Evolutionary conservation across 2,888 invertebrate genomes (phyloP), one percentile per base, ranked within the genome.

Genomic region (Spilarctia lutea): DNA sequence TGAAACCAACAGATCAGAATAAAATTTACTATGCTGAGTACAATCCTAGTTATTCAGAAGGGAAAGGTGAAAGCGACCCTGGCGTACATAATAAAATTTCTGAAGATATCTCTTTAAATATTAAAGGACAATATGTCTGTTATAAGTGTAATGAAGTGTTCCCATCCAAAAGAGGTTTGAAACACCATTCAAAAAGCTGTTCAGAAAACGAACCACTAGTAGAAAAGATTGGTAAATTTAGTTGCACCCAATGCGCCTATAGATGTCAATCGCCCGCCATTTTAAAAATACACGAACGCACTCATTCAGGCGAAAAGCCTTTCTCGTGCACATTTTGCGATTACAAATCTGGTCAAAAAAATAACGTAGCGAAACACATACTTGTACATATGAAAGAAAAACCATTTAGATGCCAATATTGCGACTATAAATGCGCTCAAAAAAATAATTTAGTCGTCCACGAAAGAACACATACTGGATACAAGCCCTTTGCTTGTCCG

Each of bases 321-420:
- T 96, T 95, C 52, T 92, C 94, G 0, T 96, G 96, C 72, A 94
- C 92, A 0, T 95, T 94, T 72, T 96, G 96, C 78, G 94, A 94
- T 78, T 96, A 96, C 80, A 96, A 96, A 79, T 96, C 96, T 0
- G 96, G 96, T 0, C 96, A 96, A 73, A 96, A 96, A 74, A 96
- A 96, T 65, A 96, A 96, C 63, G 96, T 96, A 0, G 96, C 95
- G 0, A 96, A 96, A 86, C 96, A 96, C n/a, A 93, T 96, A 8
- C 74, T 96, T 27, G 96, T 96, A 0, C 96, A 96, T 66, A 96
- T 96, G 95, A 96, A 96, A 69, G 94, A 96, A 71, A 96, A 96
- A 79, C 96, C 96, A 0, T 96, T 94, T 56, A 83, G 93, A 0
- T 96, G 96, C 76, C 94, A 96, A 13, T 96, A 94, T 48, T 96